Conservation (phyloP, 1,140 invertebrate genomes). For the Bombus turneri region DNA sequence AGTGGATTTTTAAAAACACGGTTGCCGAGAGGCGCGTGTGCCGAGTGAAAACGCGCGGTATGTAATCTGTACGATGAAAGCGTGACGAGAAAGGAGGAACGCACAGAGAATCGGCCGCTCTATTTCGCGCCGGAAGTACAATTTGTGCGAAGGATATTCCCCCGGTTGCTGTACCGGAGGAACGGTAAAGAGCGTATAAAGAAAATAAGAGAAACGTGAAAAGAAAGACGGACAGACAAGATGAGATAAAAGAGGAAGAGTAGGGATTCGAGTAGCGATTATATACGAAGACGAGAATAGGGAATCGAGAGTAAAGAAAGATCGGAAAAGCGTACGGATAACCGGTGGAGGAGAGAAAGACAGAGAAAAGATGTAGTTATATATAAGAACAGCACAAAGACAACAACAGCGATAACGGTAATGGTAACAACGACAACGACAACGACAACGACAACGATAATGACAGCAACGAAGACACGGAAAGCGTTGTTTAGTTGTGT, state of each 20-base stretch:
- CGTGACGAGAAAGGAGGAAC: constrained; percentile 16
- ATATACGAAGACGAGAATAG: not conserved
- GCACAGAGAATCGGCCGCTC: not conserved
- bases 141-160: no score
- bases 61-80: constrained; percentile 22
- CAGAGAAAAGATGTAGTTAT: constrained; percentile 11
- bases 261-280: constrained; percentile 5
- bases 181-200: not conserved
- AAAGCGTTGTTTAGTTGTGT: constrained; percentile 45
- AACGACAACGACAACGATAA: not conserved
- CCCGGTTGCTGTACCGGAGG: not conserved
- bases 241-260: not conserved
- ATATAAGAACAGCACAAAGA: not conserved
- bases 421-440: not conserved
- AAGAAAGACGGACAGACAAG: not conserved
- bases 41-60: not conserved
- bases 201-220: not conserved
- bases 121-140: not conserved
- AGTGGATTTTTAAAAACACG: not conserved
- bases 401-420: constrained; percentile 29
- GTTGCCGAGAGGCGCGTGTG: no score
- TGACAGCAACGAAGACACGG: constrained; percentile 53
- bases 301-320: not conserved
- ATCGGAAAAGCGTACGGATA: not conserved
- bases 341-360: not conserved